Evolutionary conservation across 2,113 vertebrate species (phyloP).

Genomic region (Microtus oregoni): DNA sequence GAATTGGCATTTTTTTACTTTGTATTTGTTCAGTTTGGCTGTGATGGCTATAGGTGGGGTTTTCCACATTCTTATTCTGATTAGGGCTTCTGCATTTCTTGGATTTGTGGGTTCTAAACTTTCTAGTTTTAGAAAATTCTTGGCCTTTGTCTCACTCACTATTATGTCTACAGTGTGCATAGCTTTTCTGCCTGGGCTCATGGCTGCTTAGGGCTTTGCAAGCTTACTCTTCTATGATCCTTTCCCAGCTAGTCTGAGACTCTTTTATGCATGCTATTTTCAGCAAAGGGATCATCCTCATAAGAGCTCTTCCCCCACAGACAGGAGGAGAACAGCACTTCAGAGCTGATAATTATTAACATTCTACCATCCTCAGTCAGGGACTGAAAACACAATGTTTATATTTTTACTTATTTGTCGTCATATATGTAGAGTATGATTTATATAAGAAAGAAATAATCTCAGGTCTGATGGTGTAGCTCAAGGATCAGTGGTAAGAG

Average conservation of each 20-base stretch:
- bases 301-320: neutral
- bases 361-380: neutral
- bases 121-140: neutral
- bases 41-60: neutral
- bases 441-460: neutral
- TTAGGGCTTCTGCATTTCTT: neutral
- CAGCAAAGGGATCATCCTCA: neutral
- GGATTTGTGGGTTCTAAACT: neutral
- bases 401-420: neutral
- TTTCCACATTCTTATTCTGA: neutral
- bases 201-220: neutral
- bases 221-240: neutral
- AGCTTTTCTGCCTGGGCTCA: neutral
- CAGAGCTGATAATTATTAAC: neutral
- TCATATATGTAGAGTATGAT: neutral
- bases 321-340: neutral
- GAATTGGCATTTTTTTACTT: neutral
- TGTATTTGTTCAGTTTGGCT: neutral
- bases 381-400: neutral
- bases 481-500: neutral
- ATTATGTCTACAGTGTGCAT: neutral
- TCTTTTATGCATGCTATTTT: neutral
- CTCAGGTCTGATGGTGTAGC: neutral
- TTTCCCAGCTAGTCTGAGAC: constrained; percentile 11
- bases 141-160: neutral